phyloP scores from a whole-genome alignment of 2,113 vertebrate species.

The Nettapus auritus region DNA sequence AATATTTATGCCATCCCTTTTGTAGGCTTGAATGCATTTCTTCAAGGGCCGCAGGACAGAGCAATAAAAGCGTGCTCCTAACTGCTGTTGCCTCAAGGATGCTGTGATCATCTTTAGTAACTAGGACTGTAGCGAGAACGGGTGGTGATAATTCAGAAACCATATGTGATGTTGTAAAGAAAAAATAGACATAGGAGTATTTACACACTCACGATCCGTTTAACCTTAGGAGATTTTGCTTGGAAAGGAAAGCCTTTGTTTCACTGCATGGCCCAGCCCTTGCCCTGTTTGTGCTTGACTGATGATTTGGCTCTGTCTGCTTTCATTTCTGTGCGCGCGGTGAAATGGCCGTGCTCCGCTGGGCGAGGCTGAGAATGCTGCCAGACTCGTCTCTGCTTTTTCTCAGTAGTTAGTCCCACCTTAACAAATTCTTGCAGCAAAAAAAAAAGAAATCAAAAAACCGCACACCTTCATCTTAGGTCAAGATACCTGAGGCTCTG shows the following conservation, averaged over 20 bases:
- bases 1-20: not conserved
- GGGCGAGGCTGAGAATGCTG: conserved; percentile 72
- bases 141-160: not conserved
- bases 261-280: not conserved
- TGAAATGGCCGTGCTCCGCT: conserved; percentile 23
- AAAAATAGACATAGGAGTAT: not conserved
- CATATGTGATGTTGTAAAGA: not conserved
- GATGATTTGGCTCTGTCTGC: conserved; percentile 13
- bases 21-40: not conserved
- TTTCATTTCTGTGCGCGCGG: conserved; percentile 27
- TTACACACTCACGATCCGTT: not conserved
- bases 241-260: conserved; percentile 10
- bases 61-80: not conserved
- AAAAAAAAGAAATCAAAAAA: not conserved
- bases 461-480: not conserved
- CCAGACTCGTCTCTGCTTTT: conserved; percentile 44
- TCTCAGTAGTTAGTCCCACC: conserved; percentile 39
- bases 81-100: not conserved
- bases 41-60: not conserved
- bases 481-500: not conserved
- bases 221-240: not conserved
- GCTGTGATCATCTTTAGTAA: not conserved
- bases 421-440: conserved; percentile 29
- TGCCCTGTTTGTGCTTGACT: conserved; percentile 18
- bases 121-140: not conserved